Evolutionary conservation across 2,797 vertebrate species (phyloP).

Genomic region (Coccyzus lansbergi): DNA sequence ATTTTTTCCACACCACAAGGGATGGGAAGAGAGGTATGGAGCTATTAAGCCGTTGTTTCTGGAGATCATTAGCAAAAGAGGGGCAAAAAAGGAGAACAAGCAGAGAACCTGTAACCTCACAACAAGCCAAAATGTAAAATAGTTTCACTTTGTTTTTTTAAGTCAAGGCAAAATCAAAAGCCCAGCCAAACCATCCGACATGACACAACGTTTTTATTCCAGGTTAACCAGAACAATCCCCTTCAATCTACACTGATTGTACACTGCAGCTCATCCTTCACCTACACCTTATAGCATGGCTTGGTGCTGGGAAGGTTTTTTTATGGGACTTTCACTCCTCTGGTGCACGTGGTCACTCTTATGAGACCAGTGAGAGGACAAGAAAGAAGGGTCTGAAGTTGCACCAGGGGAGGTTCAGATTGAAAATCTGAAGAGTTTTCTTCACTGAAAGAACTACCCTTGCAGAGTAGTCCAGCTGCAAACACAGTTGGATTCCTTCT

Average conservation of each 20-base stretch:
- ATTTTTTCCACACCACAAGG: constrained; percentile 27
- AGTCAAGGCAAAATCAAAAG: neutral
- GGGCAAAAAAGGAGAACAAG: neutral
- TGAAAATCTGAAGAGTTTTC: no score
- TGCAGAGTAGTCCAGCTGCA: no score
- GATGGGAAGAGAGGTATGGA: neutral
- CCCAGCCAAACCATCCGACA: neutral
- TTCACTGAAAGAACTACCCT: no score
- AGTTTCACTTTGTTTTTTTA: neutral
- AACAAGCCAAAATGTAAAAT: neutral
- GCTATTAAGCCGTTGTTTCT: neutral
- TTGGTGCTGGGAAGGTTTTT: no score
- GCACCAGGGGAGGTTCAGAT: no score
- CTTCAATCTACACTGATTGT: neutral
- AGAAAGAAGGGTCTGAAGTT: no score
- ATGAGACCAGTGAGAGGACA: no score
- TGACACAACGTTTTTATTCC: neutral
- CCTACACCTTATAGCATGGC: no score
- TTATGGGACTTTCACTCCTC: no score
- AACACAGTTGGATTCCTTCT: no score
- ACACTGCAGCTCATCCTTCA: no score
- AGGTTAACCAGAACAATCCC: neutral
- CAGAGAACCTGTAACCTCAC: neutral
- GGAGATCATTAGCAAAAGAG: neutral
- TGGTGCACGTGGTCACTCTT: no score